Percentiles rank a stretch among this genome's conserved stretches.
phyloP scores from a whole-genome alignment of 2,797 vertebrate genomes.

The Scyliorhinus canicula region DNA sequence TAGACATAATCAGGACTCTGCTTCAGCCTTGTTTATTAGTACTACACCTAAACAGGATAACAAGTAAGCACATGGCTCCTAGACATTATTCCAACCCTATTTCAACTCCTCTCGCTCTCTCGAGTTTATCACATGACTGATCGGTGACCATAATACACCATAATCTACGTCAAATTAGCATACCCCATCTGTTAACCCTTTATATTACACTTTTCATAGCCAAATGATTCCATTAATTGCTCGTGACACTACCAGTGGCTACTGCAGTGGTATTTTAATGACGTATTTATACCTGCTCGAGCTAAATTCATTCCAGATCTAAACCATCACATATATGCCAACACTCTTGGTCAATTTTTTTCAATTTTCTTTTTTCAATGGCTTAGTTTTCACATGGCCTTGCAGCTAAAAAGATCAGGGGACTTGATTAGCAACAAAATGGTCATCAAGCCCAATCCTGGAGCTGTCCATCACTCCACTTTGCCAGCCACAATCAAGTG shows the following conservation, averaged over 20 bases:
- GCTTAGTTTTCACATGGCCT: not conserved
- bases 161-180: no score
- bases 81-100: no score
- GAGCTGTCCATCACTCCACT: not conserved
- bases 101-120: no score
- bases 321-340: not conserved
- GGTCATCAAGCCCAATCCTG: not conserved
- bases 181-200: no score
- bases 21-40: no score
- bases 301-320: not conserved
- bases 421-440: not conserved
- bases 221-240: not conserved
- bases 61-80: no score
- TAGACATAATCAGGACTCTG: no score
- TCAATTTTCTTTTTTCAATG: not conserved
- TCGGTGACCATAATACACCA: no score
- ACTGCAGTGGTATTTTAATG: not conserved
- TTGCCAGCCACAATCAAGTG: not conserved
- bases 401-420: not conserved
- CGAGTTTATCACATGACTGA: no score
- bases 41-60: no score
- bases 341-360: not conserved
- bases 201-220: not conserved
- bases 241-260: not conserved
- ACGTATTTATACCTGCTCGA: not conserved